phyloP scores from a whole-genome alignment of 2,113 vertebrate species.

The Alethe diademata region DNA sequence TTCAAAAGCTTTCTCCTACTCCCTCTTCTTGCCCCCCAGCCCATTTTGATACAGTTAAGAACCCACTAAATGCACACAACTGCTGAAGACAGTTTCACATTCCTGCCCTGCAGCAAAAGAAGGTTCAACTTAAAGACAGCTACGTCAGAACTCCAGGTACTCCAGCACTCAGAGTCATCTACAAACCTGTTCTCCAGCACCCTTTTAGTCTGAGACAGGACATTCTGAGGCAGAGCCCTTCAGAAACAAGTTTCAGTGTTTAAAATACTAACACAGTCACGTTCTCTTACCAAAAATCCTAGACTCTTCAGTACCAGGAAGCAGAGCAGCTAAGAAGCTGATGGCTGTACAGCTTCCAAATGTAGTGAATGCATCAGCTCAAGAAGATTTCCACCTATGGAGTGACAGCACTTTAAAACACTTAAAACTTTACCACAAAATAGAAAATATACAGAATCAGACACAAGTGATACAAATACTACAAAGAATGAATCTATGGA shows the following conservation, averaged over 20 bases:
- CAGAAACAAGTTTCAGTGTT: neutral
- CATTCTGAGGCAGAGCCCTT: neutral
- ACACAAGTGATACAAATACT: neutral
- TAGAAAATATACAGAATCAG: neutral
- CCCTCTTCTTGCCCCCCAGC: neutral
- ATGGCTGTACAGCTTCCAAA: neutral
- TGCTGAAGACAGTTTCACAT: neutral
- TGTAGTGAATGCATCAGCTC: neutral
- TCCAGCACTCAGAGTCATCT: neutral
- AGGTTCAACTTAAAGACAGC: neutral
- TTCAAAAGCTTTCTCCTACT: neutral
- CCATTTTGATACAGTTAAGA: neutral
- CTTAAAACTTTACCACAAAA: neutral
- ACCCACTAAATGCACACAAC: neutral
- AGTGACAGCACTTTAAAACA: neutral
- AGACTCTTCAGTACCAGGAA: neutral
- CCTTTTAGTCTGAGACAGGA: neutral
- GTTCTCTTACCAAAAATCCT: slow-evolving; percentile 20
- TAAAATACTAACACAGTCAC: neutral
- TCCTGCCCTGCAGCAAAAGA: neutral
- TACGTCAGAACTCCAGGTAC: neutral
- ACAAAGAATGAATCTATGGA: neutral
- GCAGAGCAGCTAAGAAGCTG: slow-evolving; percentile 1
- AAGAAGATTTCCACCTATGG: neutral
- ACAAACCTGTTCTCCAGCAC: neutral